Conservation (phyloP, 2,888 invertebrate genomes). For the Trissolcus brochymenae region DNA sequence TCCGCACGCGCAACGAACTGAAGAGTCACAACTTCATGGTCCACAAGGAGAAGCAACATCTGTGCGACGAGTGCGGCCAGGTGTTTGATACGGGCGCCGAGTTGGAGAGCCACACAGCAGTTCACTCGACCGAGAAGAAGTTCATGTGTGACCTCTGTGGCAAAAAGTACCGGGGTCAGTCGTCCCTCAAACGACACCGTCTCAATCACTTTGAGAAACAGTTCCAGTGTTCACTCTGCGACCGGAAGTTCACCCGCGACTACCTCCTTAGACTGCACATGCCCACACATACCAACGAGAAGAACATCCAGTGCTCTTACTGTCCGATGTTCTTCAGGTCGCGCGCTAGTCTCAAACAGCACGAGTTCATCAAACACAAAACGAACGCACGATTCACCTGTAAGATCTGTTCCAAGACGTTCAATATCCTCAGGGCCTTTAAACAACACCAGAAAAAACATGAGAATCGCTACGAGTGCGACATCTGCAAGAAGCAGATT, state of each 20-base stretch:
- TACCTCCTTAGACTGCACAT: slow-evolving; percentile 26
- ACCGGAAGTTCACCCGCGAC: slow-evolving; percentile 22
- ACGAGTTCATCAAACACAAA: slow-evolving; percentile 27
- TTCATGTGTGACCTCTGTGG: slow-evolving; percentile 16
- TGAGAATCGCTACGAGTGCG: slow-evolving; percentile 5
- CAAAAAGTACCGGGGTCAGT: slow-evolving; percentile 9
- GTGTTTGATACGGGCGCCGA: slow-evolving; percentile 16
- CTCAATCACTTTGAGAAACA: slow-evolving; percentile 30
- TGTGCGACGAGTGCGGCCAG: slow-evolving; percentile 42
- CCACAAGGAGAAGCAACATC: slow-evolving; percentile 19
- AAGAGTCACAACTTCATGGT: slow-evolving; percentile 23
- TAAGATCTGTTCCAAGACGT: slow-evolving; percentile 3
- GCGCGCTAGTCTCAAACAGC: slow-evolving; percentile 16
- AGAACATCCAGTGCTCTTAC: slow-evolving; percentile 6
- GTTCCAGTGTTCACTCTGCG: slow-evolving; percentile 21
- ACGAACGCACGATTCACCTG: slow-evolving; percentile 18
- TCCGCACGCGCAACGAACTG: slow-evolving; percentile 28
- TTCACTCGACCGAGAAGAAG: slow-evolving; percentile 22
- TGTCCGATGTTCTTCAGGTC: slow-evolving; percentile 17
- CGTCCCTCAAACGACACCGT: slow-evolving; percentile 19
- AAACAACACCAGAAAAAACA: slow-evolving; percentile 11
- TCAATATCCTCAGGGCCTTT: neutral
- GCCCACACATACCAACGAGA: slow-evolving; percentile 16
- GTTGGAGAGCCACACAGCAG: neutral
- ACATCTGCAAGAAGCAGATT: slow-evolving; percentile 23